Conservation (phyloP, 1,140 invertebrate species). For the Diorhabda sublineata region DNA sequence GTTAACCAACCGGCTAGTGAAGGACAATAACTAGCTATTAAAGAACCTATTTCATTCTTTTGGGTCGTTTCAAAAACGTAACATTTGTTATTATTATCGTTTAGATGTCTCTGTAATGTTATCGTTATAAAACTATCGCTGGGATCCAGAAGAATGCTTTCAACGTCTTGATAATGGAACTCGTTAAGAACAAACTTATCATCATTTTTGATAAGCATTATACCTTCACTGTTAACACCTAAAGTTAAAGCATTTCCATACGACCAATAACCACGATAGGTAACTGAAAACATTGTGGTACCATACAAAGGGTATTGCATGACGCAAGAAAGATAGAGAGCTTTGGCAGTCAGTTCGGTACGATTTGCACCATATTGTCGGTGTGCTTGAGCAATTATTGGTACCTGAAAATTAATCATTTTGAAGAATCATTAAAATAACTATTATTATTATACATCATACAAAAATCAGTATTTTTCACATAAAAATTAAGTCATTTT, state of each 20-base stretch:
- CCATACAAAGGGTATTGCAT: slow-evolving; percentile 97
- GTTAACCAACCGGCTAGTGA: slow-evolving; percentile 79
- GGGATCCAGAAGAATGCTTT: slow-evolving; percentile 86
- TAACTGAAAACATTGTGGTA: slow-evolving; percentile 88
- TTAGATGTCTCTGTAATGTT: slow-evolving; percentile 60
- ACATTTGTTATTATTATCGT: slow-evolving; percentile 72
- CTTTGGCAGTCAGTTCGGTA: slow-evolving; percentile 86
- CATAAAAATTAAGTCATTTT: no score
- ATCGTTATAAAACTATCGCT: slow-evolving; percentile 90
- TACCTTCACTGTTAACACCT: slow-evolving; percentile 87
- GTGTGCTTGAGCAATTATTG: slow-evolving; percentile 81
- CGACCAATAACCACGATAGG: slow-evolving; percentile 74
- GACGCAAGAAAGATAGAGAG: slow-evolving; percentile 90
- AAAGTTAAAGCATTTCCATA: slow-evolving; percentile 65
- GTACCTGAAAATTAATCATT: slow-evolving; percentile 52
- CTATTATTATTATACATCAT: not conserved
- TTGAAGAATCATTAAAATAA: slow-evolving; percentile 19
- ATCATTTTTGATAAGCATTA: slow-evolving; percentile 82
- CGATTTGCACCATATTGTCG: slow-evolving; percentile 86
- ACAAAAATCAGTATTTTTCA: not conserved
- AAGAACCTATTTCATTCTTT: slow-evolving; percentile 86
- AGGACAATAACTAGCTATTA: slow-evolving; percentile 89
- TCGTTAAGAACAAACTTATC: slow-evolving; percentile 88
- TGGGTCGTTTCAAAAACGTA: slow-evolving; percentile 90
- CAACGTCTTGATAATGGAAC: slow-evolving; percentile 81